Evolutionary conservation across 2,113 vertebrate species (phyloP).

Genomic region (Oryctolagus cuniculus): DNA sequence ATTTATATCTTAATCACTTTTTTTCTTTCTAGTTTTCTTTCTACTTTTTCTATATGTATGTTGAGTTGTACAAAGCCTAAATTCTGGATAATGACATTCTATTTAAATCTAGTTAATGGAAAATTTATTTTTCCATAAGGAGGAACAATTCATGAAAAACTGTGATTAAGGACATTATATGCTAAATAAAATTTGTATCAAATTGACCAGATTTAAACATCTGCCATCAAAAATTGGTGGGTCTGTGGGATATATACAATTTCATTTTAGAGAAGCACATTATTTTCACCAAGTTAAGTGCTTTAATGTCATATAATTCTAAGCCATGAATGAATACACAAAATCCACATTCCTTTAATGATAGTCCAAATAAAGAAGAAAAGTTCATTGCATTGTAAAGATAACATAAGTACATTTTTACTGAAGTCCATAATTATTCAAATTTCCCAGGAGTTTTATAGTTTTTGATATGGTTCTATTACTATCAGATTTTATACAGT

Average conservation of each 20-base stretch:
- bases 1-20: neutral
- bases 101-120: slow-evolving; percentile 31
- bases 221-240: neutral
- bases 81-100: neutral
- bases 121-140: neutral
- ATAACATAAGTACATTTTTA: neutral
- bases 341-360: slow-evolving; percentile 13
- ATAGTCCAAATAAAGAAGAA: neutral
- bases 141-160: neutral
- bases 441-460: neutral
- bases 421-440: neutral
- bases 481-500: neutral
- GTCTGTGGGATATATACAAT: neutral
- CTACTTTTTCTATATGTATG: neutral
- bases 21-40: neutral
- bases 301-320: neutral
- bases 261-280: neutral
- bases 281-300: neutral
- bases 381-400: neutral
- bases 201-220: slow-evolving; percentile 20
- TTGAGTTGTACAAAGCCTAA: slow-evolving; percentile 2
- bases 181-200: slow-evolving; percentile 6
- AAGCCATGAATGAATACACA: slow-evolving; percentile 7
- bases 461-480: neutral
- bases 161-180: neutral